Evolutionary conservation across 2,113 vertebrate genomes (phyloP).

Genomic region (Plecotus auritus): DNA sequence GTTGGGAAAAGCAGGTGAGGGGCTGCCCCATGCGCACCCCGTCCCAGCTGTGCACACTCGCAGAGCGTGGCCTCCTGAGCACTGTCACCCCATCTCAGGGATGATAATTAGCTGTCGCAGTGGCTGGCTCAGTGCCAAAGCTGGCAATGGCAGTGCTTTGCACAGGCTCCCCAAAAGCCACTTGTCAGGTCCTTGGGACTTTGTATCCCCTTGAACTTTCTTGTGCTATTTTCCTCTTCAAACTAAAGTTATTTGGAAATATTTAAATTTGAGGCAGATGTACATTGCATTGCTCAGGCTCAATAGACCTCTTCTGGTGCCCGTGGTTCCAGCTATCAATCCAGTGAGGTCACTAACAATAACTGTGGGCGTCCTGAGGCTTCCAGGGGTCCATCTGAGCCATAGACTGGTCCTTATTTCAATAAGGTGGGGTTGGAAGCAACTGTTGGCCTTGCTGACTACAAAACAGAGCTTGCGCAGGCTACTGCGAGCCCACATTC

Average conservation of each 20-base stretch:
- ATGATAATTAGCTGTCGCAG: background rate
- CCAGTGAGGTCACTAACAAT: background rate
- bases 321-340: background rate
- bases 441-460: rapidly evolving
- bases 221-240: background rate
- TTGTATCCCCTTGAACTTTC: background rate
- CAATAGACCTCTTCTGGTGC: background rate
- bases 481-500: background rate
- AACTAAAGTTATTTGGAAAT: background rate
- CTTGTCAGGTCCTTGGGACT: background rate
- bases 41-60: background rate
- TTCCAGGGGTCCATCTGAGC: background rate
- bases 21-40: no score
- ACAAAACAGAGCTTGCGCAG: rapidly evolving
- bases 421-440: background rate
- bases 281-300: rapidly evolving
- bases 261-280: background rate
- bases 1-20: background rate
- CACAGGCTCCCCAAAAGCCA: background rate
- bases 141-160: background rate
- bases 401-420: background rate
- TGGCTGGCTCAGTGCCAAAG: background rate
- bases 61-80: background rate
- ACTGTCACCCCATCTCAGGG: background rate
- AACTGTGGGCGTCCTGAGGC: rapidly evolving